A percentile compares a stretch with the other conserved stretches of the same genome.
phyloP scores from a whole-genome alignment of 2,888 invertebrate species.

The Holacanthella duospinosa region DNA sequence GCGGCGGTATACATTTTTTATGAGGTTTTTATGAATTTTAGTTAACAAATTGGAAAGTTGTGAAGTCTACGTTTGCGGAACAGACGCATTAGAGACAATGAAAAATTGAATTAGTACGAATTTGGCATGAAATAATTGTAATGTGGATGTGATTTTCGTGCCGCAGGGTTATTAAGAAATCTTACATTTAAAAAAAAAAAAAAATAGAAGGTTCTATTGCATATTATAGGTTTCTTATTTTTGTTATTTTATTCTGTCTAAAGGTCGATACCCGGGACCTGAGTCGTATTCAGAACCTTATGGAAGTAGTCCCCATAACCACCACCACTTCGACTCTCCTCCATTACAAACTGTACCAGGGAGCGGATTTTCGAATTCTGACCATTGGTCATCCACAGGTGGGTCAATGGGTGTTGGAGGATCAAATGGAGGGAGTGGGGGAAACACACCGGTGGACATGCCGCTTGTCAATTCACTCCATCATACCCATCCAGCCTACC shows the following conservation, averaged over 20 bases:
- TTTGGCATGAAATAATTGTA: not conserved
- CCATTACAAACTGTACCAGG: constrained; percentile 66
- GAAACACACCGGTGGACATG: constrained; percentile 44
- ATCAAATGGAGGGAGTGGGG: constrained; percentile 31
- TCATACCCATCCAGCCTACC: constrained; percentile 44
- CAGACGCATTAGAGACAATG: not conserved
- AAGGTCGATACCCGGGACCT: constrained; percentile 38
- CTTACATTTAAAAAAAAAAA: not conserved
- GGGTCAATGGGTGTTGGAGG: constrained; percentile 11
- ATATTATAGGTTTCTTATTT: too few species aligned
- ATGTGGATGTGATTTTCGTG: not conserved
- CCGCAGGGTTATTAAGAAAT: not conserved
- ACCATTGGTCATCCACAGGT: constrained; percentile 34
- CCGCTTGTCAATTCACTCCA: constrained; percentile 47
- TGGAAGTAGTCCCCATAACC: constrained; percentile 44
- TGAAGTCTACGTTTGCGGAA: not conserved
- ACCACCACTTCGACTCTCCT: constrained; percentile 52
- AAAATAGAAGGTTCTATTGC: too few species aligned
- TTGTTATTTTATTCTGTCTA: not conserved
- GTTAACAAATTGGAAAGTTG: constrained; percentile 6
- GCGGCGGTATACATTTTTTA: too few species aligned
- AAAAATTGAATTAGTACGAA: not conserved
- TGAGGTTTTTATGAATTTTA: not conserved
- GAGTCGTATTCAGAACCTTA: constrained; percentile 41
- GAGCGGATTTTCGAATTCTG: constrained; percentile 45